These are phyloP conservation scores for Apodemus speciosus DNA, from an alignment of 2,113 vertebrate species.

Conservation along the genomic window DNA sequence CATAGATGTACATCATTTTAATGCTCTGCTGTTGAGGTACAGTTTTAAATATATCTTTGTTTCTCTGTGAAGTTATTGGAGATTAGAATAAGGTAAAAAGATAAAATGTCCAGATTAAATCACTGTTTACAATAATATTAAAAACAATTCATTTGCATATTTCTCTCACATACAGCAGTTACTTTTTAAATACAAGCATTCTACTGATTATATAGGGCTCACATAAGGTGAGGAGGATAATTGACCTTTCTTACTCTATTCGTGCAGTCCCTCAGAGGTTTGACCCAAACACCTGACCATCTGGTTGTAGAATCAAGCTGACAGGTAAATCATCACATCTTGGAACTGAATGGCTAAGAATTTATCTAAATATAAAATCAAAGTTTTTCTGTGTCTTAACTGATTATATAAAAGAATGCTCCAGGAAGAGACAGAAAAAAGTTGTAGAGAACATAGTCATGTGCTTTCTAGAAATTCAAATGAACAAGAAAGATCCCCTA, in stretches of 20 bases:
- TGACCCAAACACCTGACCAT: neutral
- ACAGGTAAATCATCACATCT: neutral
- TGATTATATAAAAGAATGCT: neutral
- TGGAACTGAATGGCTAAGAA: neutral
- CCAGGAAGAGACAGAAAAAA: neutral
- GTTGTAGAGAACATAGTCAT: accelerated
- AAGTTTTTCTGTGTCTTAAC: neutral
- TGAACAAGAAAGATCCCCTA: neutral
- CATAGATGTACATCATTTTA: too few relatives aligned
- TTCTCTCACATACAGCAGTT: neutral
- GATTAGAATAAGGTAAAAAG: too few relatives aligned
- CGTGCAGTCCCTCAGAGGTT: neutral
- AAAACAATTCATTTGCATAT: too few relatives aligned
- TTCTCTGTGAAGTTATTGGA: too few relatives aligned
- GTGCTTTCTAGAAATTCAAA: neutral
- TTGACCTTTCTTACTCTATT: neutral
- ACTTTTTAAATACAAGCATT: neutral
- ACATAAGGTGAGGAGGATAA: neutral
- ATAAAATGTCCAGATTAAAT: too few relatives aligned
- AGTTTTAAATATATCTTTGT: too few relatives aligned
- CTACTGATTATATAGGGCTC: neutral
- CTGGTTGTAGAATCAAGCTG: neutral
- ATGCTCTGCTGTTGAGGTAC: too few relatives aligned
- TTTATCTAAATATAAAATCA: neutral
- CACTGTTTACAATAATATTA: too few relatives aligned